Percentiles rank a stretch among this genome's conserved stretches.
These are phyloP conservation scores for Lepidotrigona ventralis DNA, from an alignment of 1,140 invertebrate species.

Conservation along the genomic window DNA sequence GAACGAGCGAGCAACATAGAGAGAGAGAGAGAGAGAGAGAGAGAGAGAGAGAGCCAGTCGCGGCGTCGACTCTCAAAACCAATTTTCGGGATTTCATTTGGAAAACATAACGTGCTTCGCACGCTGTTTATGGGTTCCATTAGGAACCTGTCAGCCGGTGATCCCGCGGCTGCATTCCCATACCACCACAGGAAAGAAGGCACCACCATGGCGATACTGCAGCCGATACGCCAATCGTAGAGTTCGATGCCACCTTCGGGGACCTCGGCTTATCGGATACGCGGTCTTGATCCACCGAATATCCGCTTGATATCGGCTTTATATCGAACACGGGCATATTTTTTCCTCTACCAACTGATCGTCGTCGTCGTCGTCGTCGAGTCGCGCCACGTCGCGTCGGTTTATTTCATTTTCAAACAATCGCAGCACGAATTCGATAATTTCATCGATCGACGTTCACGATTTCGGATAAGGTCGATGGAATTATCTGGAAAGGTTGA, in stretches of 20 bases:
- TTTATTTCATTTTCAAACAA: too few species aligned
- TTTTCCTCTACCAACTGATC: not conserved
- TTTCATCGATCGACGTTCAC: too few species aligned
- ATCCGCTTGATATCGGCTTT: constrained; percentile 32
- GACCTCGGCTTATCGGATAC: constrained; percentile 61
- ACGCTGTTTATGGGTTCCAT: constrained; percentile 80
- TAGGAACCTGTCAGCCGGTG: constrained; percentile 79
- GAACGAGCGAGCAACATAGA: not conserved
- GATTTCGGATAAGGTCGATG: not conserved
- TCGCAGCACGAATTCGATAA: not conserved
- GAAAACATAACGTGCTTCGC: constrained; percentile 79
- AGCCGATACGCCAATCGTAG: constrained; percentile 50
- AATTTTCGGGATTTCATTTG: constrained; percentile 79
- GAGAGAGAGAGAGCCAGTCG: not conserved
- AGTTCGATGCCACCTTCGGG: constrained; percentile 53
- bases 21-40: not conserved
- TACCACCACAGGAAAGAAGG: constrained; percentile 54
- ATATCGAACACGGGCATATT: not conserved
- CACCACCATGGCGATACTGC: constrained; percentile 42
- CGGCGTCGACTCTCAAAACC: constrained; percentile 62
- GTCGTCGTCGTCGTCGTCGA: too few species aligned
- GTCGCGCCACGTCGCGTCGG: too few species aligned
- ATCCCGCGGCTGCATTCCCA: constrained; percentile 74
- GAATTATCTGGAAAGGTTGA: not conserved
- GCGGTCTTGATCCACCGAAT: constrained; percentile 51